Conservation (phyloP, 1,140 invertebrate genomes). For the Apis florea region DNA sequence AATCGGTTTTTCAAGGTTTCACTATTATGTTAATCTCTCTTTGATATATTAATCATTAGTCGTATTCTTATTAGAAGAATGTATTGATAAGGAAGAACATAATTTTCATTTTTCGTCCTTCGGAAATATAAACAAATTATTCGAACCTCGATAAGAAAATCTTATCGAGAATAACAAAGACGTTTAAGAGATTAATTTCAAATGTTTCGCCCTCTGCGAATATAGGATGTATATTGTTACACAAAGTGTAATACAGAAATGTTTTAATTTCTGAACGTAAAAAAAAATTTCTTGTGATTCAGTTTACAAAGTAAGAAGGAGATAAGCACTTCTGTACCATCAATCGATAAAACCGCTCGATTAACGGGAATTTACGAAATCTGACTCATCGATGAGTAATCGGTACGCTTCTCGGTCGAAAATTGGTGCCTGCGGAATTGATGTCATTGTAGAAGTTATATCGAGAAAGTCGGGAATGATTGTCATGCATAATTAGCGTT, state of each 20-base stretch:
- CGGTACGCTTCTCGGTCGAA: conserved; percentile 39
- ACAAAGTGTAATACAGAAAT: conserved; percentile 9
- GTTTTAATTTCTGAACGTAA: neutral
- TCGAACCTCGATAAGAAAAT: neutral
- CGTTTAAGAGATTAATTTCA: conserved; percentile 22
- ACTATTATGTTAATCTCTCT: neutral
- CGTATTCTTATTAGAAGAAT: neutral
- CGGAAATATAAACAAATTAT: neutral
- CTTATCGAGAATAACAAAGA: conserved; percentile 22
- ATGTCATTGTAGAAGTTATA: neutral
- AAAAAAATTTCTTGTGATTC: neutral
- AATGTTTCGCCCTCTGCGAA: neutral
- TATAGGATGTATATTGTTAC: conserved; percentile 7
- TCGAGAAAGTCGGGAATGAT: conserved; percentile 22
- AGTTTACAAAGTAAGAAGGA: neutral
- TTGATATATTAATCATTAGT: neutral
- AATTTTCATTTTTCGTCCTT: neutral
- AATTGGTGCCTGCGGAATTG: neutral
- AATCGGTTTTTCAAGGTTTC: conserved; percentile 2
- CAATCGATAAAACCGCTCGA: conserved; percentile 40
- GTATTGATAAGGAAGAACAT: neutral
- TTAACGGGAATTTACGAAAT: conserved; percentile 52
- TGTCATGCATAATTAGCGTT: conserved; percentile 25
- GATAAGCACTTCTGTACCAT: conserved; percentile 11
- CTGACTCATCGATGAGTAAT: conserved; percentile 62